Evolutionary conservation across 2,888 invertebrate species (phyloP), one percentile per base, ranked within the genome.

Genomic region (Cephus sareptanus): DNA sequence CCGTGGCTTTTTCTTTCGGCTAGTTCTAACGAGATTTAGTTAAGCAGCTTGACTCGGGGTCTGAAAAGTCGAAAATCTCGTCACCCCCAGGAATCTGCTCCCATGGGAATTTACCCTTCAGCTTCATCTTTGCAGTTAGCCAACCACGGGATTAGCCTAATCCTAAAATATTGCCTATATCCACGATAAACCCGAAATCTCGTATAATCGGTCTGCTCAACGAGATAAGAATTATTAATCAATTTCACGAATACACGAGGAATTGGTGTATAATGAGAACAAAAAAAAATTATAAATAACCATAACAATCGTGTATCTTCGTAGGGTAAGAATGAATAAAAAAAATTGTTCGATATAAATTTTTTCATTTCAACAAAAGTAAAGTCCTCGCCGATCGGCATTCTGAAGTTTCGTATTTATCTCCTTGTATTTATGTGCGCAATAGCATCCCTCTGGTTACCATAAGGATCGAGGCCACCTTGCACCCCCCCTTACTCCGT

Each of bases 41-140:
- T 87, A 88, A 87, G 86, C 88, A 84, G 85, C 84, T 87, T 87
- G 84, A 83, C 85, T 86, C 80, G 78, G 79, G 79, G 76, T 78
- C 79, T 80, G 75, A 81, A 83, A 81, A 40, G 77, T 82, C 80
- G 74, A 82, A 84, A 81, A 79, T 76, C 77, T 76, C 78, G 77
- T 33, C 33, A 70, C 33, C 33, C 30, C 3, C 70, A 13, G 12
- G 6, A 70, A 4, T 70, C 70, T 40, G 40, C 77, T 78, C 81
- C 82, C 82, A 76, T 79, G 81, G 79, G 83, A 83, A 40, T 76
- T 69, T 35, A 71, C 82, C 81, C 83, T 82, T 15, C 84, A 79
- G 82, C 82, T 77, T 83, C 82, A 74, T 81, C 76, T 56, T 76
- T 70, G 70, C 73, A 31, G 30, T 75, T 82, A 80, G 80, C 82